Conservation (phyloP, 2,888 invertebrate genomes). For the Andrena hattorfiana region DNA sequence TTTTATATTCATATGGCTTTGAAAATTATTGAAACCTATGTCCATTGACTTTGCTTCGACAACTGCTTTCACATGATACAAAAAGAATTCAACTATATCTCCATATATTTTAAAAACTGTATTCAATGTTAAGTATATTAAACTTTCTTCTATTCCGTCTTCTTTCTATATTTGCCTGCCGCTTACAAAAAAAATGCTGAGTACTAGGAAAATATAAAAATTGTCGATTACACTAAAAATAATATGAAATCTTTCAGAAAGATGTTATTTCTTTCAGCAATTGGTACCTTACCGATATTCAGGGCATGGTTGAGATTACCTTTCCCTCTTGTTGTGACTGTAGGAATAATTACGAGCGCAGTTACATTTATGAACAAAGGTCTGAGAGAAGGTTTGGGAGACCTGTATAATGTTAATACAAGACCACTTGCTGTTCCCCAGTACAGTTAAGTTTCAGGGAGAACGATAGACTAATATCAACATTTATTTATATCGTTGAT, state of each 20-base stretch:
- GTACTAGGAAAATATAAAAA: not conserved
- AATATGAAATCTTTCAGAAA: not conserved
- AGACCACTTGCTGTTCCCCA: not conserved
- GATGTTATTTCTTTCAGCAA: not conserved
- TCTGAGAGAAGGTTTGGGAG: not conserved
- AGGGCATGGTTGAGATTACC: not conserved
- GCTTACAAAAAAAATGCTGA: not conserved
- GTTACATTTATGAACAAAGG: not conserved
- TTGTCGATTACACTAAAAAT: not conserved
- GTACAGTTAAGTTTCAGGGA: not conserved
- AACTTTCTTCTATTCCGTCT: too few species aligned
- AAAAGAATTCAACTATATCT: too few species aligned
- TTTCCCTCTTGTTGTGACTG: too few species aligned
- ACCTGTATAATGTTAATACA: not conserved
- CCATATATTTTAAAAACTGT: too few species aligned
- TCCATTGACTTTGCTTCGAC: too few species aligned
- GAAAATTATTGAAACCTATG: too few species aligned
- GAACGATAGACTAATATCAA: not conserved
- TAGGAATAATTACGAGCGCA: too few species aligned
- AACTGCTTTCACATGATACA: too few species aligned
- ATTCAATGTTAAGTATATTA: too few species aligned
- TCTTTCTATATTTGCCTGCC: too few species aligned
- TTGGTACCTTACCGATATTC: not conserved
- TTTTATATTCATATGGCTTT: too few species aligned
- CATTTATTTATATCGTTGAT: not conserved